These are phyloP conservation scores for Coracopsis vasa DNA, from an alignment of 2,113 vertebrate genomes.

Conservation along the genomic window DNA sequence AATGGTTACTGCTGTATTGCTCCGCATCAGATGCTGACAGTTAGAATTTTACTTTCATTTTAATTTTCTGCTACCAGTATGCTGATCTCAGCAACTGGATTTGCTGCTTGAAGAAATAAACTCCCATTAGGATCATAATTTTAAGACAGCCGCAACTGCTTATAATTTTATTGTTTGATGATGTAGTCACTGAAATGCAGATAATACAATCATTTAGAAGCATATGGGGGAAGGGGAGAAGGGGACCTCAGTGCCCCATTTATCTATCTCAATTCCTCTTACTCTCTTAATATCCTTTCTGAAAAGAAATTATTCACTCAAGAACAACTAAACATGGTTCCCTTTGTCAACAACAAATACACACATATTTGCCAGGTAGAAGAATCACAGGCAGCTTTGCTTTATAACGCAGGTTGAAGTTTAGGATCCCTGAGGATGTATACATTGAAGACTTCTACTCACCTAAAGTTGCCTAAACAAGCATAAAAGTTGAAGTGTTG, in stretches of 20 bases:
- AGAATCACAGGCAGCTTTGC: background rate
- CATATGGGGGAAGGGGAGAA: background rate
- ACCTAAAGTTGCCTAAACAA: background rate
- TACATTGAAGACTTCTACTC: background rate
- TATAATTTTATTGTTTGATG: background rate
- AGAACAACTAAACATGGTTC: background rate
- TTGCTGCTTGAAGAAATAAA: constrained; percentile 4
- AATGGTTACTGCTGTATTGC: background rate
- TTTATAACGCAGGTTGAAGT: background rate
- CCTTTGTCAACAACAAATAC: background rate
- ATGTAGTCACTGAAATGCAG: background rate
- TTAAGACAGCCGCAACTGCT: background rate
- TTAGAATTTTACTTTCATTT: background rate
- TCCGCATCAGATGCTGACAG: background rate
- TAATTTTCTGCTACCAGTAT: background rate
- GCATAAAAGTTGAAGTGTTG: background rate
- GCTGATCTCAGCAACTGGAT: background rate
- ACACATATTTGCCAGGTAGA: background rate
- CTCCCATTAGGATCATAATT: background rate
- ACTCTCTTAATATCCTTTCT: background rate
- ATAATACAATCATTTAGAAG: background rate
- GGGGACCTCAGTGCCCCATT: background rate
- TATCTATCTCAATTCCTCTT: background rate
- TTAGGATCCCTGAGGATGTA: background rate
- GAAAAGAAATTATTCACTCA: background rate